Percentiles rank a stretch among this genome's conserved stretches.
phyloP scores from a whole-genome alignment of 2,888 invertebrate genomes.

The Kryphioiulus occultus region DNA sequence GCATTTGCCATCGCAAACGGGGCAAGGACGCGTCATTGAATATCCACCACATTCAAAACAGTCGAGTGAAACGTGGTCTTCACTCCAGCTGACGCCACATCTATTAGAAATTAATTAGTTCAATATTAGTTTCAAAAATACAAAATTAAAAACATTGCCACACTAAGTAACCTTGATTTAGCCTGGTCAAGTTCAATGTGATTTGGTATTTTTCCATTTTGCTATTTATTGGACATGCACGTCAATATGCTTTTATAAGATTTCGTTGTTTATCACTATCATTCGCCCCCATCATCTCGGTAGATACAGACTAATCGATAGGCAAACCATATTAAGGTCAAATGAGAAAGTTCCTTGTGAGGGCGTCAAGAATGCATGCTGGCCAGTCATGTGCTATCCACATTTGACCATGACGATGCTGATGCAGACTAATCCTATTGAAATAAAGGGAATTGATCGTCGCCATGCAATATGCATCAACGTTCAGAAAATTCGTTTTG shows the following conservation, averaged over 20 bases:
- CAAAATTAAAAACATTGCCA: too few species aligned
- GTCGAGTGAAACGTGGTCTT: slow-evolving; percentile 78
- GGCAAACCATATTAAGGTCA: background rate
- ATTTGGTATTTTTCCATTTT: too few species aligned
- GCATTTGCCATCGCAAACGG: slow-evolving; percentile 77
- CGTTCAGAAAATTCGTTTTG: background rate
- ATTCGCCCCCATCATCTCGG: too few species aligned
- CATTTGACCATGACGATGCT: background rate
- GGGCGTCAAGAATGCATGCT: background rate
- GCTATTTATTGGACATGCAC: too few species aligned
- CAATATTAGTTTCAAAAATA: background rate
- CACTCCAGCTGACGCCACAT: slow-evolving; percentile 82
- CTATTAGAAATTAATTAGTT: slow-evolving; percentile 59
- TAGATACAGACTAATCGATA: background rate
- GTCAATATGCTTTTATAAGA: background rate
- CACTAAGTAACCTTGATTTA: too few species aligned
- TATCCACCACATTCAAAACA: slow-evolving; percentile 83
- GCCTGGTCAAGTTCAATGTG: too few species aligned
- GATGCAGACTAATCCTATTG: background rate
- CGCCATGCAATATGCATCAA: background rate
- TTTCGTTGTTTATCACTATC: background rate
- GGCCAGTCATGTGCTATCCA: too few species aligned
- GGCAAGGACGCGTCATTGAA: slow-evolving; percentile 77
- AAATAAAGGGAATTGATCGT: background rate
- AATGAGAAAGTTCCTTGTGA: background rate